Percentiles rank a stretch among this genome's conserved stretches.
Evolutionary conservation across 2,113 vertebrate species (phyloP).

Genomic region (Oryzias celebensis): DNA sequence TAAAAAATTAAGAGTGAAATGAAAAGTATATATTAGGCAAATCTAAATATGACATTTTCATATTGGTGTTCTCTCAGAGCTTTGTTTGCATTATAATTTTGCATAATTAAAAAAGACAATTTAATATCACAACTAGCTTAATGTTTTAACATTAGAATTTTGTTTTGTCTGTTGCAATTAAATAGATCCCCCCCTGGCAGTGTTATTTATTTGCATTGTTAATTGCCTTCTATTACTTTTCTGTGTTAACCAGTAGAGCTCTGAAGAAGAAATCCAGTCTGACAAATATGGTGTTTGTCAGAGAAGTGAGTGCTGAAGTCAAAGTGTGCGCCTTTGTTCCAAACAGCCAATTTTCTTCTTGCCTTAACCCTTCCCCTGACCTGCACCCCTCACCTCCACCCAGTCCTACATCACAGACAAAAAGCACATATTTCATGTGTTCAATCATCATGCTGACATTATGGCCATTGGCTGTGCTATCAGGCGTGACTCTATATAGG

Average conservation of each 20-base stretch:
- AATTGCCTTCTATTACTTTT: constrained; percentile 53
- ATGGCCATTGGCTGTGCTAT: constrained; percentile 67
- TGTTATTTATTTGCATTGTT: constrained; percentile 57
- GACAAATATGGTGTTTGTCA: constrained; percentile 66
- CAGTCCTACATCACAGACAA: constrained; percentile 67
- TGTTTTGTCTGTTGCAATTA: constrained; percentile 64
- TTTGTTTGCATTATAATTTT: too few species aligned
- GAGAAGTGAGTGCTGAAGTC: constrained; percentile 35
- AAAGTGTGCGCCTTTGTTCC: constrained; percentile 48
- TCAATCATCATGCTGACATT: constrained; percentile 73
- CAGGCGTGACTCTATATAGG: constrained; percentile 59
- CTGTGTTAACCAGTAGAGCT: constrained; percentile 51
- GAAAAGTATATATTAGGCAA: too few species aligned
- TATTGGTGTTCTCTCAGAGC: too few species aligned
- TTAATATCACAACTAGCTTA: neutral
- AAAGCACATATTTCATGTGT: constrained; percentile 75
- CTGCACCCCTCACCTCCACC: constrained; percentile 65
- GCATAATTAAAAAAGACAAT: neutral
- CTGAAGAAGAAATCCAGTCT: constrained; percentile 54
- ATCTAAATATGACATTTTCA: too few species aligned
- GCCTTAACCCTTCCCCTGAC: constrained; percentile 73
- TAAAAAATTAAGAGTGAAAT: too few species aligned
- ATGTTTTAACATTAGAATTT: constrained; percentile 46
- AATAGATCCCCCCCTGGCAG: constrained; percentile 47
- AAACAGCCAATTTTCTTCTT: constrained; percentile 70